Percentiles rank a stretch among this genome's conserved stretches.
These are phyloP conservation scores for Crocallis elinguaria DNA, from an alignment of 2,888 invertebrate species.

Conservation along the genomic window DNA sequence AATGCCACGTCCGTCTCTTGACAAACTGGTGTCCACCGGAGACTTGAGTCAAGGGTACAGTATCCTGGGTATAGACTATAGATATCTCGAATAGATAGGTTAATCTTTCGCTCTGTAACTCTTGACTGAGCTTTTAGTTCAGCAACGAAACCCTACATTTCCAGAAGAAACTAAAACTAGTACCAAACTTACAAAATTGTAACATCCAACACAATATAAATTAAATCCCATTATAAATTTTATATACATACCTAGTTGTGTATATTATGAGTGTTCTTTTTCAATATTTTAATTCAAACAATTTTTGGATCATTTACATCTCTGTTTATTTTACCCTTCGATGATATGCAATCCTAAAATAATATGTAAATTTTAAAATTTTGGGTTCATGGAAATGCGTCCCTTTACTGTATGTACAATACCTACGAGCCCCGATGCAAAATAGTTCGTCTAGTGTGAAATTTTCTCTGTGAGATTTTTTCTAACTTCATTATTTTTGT, in stretches of 20 bases:
- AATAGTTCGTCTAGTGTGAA: too few relatives aligned
- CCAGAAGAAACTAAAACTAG: too few relatives aligned
- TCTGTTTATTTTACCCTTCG: conserved; percentile 8
- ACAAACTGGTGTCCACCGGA: conserved; percentile 27
- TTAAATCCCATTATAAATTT: too few relatives aligned
- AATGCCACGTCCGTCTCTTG: conserved; percentile 13
- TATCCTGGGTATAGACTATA: too few relatives aligned
- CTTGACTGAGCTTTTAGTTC: too few relatives aligned
- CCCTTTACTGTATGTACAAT: conserved; percentile 28
- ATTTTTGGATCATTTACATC: neutral
- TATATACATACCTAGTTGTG: too few relatives aligned
- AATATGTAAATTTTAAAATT: conserved; percentile 21
- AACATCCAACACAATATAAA: too few relatives aligned
- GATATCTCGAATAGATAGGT: neutral
- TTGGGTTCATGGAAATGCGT: conserved; percentile 18
- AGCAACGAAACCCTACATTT: too few relatives aligned
- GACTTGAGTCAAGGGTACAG: neutral
- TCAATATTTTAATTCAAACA: neutral
- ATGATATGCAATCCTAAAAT: conserved; percentile 11
- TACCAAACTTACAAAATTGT: too few relatives aligned
- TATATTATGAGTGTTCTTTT: neutral
- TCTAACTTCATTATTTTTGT: too few relatives aligned
- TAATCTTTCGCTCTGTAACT: neutral
- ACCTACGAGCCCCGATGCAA: too few relatives aligned
- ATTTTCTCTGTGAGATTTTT: too few relatives aligned